phyloP scores from a whole-genome alignment of 2,113 vertebrate species.

The Redunca redunca region DNA sequence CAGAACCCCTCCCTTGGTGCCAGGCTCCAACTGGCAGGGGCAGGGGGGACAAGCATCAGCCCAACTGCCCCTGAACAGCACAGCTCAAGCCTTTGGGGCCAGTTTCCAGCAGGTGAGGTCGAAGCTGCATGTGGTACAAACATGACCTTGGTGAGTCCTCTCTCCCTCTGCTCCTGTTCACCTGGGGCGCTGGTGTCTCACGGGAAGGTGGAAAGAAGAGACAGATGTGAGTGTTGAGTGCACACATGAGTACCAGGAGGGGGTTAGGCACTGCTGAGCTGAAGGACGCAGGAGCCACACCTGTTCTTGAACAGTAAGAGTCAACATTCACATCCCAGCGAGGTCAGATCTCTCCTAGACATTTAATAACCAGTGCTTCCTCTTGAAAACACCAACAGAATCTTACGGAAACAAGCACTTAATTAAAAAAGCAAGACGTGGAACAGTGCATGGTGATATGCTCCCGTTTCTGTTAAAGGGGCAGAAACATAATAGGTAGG shows the following conservation, averaged over 20 bases:
- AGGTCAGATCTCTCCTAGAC: background rate
- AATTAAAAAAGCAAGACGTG: background rate
- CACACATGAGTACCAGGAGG: no score
- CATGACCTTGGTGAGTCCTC: background rate
- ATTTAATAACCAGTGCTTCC: background rate
- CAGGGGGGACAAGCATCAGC: background rate
- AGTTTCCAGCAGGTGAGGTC: background rate
- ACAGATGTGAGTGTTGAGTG: no score
- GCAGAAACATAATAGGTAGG: background rate
- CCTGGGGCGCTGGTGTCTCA: background rate
- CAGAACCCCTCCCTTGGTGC: background rate
- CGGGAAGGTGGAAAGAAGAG: background rate
- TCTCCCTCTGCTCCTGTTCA: background rate
- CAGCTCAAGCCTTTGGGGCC: background rate
- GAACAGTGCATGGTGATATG: background rate
- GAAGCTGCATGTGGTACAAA: background rate
- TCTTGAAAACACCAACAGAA: background rate
- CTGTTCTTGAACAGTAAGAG: background rate
- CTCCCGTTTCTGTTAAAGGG: background rate
- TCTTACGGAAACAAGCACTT: background rate
- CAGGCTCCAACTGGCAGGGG: background rate
- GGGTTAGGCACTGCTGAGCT: background rate
- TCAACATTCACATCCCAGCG: background rate
- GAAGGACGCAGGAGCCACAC: background rate
- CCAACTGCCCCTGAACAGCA: background rate